Evolutionary conservation across 2,797 vertebrate genomes (phyloP).

Genomic region (Helostoma temminkii): DNA sequence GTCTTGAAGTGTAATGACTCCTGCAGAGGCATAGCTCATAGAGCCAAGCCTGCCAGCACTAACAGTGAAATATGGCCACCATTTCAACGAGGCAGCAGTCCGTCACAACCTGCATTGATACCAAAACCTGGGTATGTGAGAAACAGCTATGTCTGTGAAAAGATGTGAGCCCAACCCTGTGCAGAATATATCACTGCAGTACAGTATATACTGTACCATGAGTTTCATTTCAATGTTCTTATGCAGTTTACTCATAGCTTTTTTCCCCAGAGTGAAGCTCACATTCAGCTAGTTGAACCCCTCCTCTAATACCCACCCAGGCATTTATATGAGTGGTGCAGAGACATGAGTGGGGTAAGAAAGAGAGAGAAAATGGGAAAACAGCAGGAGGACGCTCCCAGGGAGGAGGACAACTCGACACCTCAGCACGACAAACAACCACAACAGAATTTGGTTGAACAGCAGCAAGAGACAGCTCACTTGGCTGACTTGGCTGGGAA

Average conservation of each 20-base stretch:
- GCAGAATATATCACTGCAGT: conserved; percentile 15
- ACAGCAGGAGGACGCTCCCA: conserved; percentile 49
- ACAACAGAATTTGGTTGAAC: conserved; percentile 17
- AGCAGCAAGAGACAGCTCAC: conserved; percentile 24
- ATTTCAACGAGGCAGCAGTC: conserved; percentile 52
- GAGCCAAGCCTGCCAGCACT: conserved; percentile 24
- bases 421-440: conserved; percentile 52
- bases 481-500: conserved; percentile 13
- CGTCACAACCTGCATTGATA: conserved; percentile 38
- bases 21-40: conserved; percentile 52
- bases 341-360: conserved; percentile 13
- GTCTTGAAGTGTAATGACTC: conserved; percentile 66
- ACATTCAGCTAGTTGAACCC: conserved; percentile 32
- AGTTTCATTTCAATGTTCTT: background rate
- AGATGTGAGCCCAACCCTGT: background rate
- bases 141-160: background rate
- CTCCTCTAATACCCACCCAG: conserved; percentile 22
- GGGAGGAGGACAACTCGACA: conserved; percentile 49
- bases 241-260: background rate
- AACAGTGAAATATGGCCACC: conserved; percentile 69
- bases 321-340: conserved; percentile 51
- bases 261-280: conserved; percentile 18
- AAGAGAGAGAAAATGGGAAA: conserved; percentile 56
- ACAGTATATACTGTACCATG: background rate
- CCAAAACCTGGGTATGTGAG: background rate